Evolutionary conservation across 2,888 invertebrate species (phyloP), one percentile per base, ranked within the genome.

Genomic region (Thymelicus sylvestris): DNA sequence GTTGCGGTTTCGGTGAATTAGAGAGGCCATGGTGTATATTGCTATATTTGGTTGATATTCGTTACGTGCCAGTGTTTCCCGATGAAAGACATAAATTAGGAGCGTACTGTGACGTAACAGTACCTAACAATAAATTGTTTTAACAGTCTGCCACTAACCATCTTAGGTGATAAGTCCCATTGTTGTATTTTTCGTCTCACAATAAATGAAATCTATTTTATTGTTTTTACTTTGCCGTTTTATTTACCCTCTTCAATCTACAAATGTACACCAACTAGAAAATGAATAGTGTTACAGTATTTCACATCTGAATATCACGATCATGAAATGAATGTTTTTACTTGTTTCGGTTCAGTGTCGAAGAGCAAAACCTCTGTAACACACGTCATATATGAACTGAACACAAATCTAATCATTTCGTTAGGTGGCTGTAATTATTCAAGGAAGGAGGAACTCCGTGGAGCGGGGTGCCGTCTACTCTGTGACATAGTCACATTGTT

Each of bases 131-230:
- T 76, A 80, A 81, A 86, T 92, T 92, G 92, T 91, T 91, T 91
- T 90, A 88, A 91, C 92, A 90, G 91, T 92, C 92, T 91, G 89
- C 93, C 92, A 93, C 92, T 93, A 93, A 93, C 92, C 92, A 92
- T 92, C 89, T 86, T 93, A 93, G 93, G 84, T 92, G 80, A 91
- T 93, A 93, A 93, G 93, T 92, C 92, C 93, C 93, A 93, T 93
- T 93, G 93, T 93, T 93, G 93, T 93, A 93, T 92, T 93, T 93
- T 93, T 93, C 93, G 93, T 93, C 93, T 93, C 93, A 93, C 93
- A 93, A 93, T 93, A 93, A 93, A 93, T 93, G 93, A 93, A 93
- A 93, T 93, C 93, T 93, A 93, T 93, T 93, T 93, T 93, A 93
- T 93, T 93, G 93, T 93, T 93, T 93, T 93, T 93, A 82, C 72